These are phyloP conservation scores for Coregonus ussuriensis DNA, from an alignment of 2,797 vertebrate species.

Conservation along the genomic window DNA sequence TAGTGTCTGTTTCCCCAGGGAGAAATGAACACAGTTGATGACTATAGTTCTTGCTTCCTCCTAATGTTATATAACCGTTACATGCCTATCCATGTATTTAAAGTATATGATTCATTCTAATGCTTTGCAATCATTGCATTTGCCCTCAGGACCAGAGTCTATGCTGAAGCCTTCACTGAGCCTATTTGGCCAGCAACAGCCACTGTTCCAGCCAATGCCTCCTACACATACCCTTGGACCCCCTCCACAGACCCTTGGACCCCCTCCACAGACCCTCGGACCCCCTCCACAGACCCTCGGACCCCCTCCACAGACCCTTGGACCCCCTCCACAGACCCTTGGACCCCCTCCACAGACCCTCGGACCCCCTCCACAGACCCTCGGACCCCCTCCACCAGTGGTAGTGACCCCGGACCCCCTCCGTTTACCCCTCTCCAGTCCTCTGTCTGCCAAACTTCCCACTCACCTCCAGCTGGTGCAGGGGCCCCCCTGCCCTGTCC, in stretches of 20 bases:
- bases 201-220: conserved; percentile 72
- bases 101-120: background rate
- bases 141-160: conserved; percentile 73
- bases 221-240: conserved; percentile 70
- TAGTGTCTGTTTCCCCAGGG: conserved; percentile 1
- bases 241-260: conserved; percentile 62
- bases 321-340: conserved; percentile 66
- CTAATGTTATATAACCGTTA: no score
- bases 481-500: conserved; percentile 33
- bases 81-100: background rate
- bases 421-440: conserved; percentile 64
- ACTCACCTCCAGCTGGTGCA: conserved; percentile 73
- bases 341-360: conserved; percentile 61
- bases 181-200: conserved; percentile 78
- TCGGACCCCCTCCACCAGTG: conserved; percentile 63
- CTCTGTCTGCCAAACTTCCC: conserved; percentile 61
- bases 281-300: conserved; percentile 55
- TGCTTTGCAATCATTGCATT: background rate
- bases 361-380: conserved; percentile 52
- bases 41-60: background rate
- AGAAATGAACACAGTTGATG: background rate
- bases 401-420: conserved; percentile 55
- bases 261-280: conserved; percentile 60
- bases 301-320: conserved; percentile 67
- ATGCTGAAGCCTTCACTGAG: conserved; percentile 72